phyloP scores from a whole-genome alignment of 1,140 invertebrate genomes.

The Aphidius gifuensis region DNA sequence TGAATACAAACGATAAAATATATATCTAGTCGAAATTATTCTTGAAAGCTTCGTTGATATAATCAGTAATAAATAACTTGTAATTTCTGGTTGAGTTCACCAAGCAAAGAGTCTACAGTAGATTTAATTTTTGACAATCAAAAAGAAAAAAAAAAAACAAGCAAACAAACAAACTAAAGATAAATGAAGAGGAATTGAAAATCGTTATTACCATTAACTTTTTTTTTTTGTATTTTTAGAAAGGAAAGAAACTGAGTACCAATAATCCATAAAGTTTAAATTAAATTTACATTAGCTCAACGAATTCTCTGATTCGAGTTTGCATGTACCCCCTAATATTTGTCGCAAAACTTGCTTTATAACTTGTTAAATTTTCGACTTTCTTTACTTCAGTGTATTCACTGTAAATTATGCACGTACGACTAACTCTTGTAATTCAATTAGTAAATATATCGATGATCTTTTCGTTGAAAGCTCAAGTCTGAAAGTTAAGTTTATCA shows the following conservation, averaged over 20 bases:
- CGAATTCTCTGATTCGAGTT: conserved; percentile 3
- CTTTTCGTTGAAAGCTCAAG: neutral
- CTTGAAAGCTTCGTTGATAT: conserved; percentile 14
- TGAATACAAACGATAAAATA: neutral
- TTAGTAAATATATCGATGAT: neutral
- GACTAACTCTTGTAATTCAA: neutral
- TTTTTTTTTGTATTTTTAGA: conserved; percentile 10
- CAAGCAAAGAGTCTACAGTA: no score
- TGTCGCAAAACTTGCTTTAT: conserved; percentile 3
- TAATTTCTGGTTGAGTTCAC: conserved; percentile 33
- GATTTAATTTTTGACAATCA: no score
- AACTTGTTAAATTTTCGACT: conserved; percentile 16
- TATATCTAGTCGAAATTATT: conserved; percentile 11
- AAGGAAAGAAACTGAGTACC: neutral
- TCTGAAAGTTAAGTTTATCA: no score
- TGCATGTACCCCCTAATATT: conserved; percentile 9
- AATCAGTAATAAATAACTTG: conserved; percentile 32
- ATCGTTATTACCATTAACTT: conserved; percentile 1
- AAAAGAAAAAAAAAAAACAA: no score
- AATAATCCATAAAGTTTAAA: conserved; percentile 29
- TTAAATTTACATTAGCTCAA: conserved; percentile 27
- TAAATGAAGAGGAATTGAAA: no score
- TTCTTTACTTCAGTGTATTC: neutral
- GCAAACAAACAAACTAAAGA: no score
- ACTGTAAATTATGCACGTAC: neutral